These are phyloP conservation scores for Philonicus albiceps DNA, from an alignment of 2,888 invertebrate species.

Conservation along the genomic window DNA sequence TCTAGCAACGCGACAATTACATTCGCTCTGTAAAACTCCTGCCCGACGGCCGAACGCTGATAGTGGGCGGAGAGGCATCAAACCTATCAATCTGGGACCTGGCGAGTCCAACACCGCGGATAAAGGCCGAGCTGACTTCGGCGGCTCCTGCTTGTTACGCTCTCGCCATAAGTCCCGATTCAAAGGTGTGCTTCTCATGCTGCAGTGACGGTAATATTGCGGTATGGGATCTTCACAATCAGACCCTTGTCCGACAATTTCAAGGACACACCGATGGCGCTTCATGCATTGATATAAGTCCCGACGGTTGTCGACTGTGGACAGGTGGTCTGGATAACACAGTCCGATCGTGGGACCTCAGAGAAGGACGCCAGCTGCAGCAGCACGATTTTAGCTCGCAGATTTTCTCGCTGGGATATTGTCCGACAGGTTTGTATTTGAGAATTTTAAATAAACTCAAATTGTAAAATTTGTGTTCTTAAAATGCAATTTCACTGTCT, in stretches of 20 bases:
- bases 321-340: slow-evolving; percentile 97
- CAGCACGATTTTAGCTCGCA: slow-evolving; percentile 95
- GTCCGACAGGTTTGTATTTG: slow-evolving; percentile 76
- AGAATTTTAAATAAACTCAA: not conserved
- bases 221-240: slow-evolving; percentile 93
- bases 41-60: slow-evolving; percentile 91
- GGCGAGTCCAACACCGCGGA: slow-evolving; percentile 87
- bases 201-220: slow-evolving; percentile 98
- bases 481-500: not conserved
- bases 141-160: slow-evolving; percentile 98
- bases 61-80: slow-evolving; percentile 96
- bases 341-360: slow-evolving; percentile 94
- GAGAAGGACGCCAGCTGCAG: slow-evolving; percentile 91
- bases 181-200: slow-evolving; percentile 98
- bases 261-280: slow-evolving; percentile 98
- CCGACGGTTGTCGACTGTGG: slow-evolving; percentile 88
- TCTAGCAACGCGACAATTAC: slow-evolving; percentile 92
- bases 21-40: slow-evolving; percentile 94
- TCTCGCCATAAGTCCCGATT: slow-evolving; percentile 94
- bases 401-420: slow-evolving; percentile 87
- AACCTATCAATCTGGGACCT: slow-evolving; percentile 97
- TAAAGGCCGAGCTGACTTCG: slow-evolving; percentile 88
- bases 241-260: slow-evolving; percentile 90
- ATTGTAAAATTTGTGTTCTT: no score
- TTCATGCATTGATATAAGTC: slow-evolving; percentile 95